Evolutionary conservation across 2,888 invertebrate species (phyloP).

Genomic region (Anoncus sp.): DNA sequence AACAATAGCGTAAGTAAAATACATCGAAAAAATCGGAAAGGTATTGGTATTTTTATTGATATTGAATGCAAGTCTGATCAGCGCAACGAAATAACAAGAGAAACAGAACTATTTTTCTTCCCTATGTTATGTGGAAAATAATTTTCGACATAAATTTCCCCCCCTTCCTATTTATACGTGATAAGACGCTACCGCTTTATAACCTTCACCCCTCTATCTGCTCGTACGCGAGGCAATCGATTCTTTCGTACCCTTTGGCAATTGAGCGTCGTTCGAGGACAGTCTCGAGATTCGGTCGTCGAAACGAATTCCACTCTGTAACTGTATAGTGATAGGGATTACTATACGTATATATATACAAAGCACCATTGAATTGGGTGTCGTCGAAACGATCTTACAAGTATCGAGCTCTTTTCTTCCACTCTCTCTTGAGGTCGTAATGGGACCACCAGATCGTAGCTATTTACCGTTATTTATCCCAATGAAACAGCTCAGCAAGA

Average conservation of each 20-base stretch:
- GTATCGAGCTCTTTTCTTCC: constrained; percentile 46
- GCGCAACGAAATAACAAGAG: too few relatives aligned
- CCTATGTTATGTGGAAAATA: constrained; percentile 10
- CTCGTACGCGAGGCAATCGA: constrained; percentile 51
- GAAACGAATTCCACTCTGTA: constrained; percentile 57
- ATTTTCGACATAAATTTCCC: constrained; percentile 35
- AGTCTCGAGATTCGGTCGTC: constrained; percentile 38
- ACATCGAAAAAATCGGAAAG: too few relatives aligned
- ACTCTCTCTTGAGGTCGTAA: constrained; percentile 48
- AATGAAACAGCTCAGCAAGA: constrained; percentile 11
- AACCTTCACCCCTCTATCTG: constrained; percentile 16
- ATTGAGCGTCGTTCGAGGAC: constrained; percentile 49
- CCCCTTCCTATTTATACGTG: constrained; percentile 56
- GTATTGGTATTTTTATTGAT: too few relatives aligned
- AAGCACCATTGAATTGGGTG: constrained; percentile 47
- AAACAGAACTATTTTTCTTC: too few relatives aligned
- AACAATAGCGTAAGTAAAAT: too few relatives aligned
- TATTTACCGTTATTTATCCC: constrained; percentile 62
- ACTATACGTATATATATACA: constrained; percentile 15
- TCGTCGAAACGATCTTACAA: constrained; percentile 56
- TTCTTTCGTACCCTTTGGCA: constrained; percentile 53
- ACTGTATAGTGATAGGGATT: constrained; percentile 17
- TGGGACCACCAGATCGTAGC: constrained; percentile 58
- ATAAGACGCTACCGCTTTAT: constrained; percentile 50
- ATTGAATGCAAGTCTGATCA: too few relatives aligned